A percentile compares a stretch with the other conserved stretches of the same genome.
These are phyloP conservation scores for Ypsolopha sequella DNA, from an alignment of 2,888 invertebrate species.

Conservation along the genomic window DNA sequence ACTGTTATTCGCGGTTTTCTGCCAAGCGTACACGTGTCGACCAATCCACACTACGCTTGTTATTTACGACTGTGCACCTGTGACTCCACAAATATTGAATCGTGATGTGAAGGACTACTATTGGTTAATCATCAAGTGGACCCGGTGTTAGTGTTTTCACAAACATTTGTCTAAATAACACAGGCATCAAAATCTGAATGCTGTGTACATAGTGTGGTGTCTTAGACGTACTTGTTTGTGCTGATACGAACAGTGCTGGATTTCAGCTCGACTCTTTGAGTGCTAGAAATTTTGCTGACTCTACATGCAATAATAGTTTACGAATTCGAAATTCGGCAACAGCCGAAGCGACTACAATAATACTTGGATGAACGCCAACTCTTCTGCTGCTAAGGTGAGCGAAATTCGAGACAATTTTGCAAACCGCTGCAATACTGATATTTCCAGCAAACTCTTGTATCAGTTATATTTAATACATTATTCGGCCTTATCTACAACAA, in stretches of 20 bases:
- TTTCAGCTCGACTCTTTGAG: conserved; percentile 22
- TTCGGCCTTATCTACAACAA: conserved; percentile 31
- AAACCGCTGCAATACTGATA: neutral
- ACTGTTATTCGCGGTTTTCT: conserved; percentile 56
- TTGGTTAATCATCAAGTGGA: conserved; percentile 25
- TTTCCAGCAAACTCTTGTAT: neutral
- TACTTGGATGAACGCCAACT: conserved; percentile 68
- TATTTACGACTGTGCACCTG: conserved; percentile 49
- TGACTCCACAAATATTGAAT: conserved; percentile 53
- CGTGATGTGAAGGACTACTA: conserved; percentile 58
- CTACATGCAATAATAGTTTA: conserved; percentile 15
- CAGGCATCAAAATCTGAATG: conserved; percentile 14
- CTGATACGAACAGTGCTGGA: conserved; percentile 31
- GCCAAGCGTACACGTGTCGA: conserved; percentile 58
- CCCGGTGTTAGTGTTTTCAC: neutral
- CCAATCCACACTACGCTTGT: conserved; percentile 26
- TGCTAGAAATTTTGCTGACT: conserved; percentile 25
- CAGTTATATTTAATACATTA: conserved; percentile 8
- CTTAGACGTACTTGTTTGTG: conserved; percentile 33
- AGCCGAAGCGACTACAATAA: conserved; percentile 49
- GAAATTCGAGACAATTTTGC: conserved; percentile 25
- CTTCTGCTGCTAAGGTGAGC: conserved; percentile 60
- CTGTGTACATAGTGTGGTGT: conserved; percentile 11
- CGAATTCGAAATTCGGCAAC: conserved; percentile 49
- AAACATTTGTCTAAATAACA: too few relatives aligned